Conservation (phyloP, 2,888 invertebrate genomes). For the Sphaeridia pumilis region DNA sequence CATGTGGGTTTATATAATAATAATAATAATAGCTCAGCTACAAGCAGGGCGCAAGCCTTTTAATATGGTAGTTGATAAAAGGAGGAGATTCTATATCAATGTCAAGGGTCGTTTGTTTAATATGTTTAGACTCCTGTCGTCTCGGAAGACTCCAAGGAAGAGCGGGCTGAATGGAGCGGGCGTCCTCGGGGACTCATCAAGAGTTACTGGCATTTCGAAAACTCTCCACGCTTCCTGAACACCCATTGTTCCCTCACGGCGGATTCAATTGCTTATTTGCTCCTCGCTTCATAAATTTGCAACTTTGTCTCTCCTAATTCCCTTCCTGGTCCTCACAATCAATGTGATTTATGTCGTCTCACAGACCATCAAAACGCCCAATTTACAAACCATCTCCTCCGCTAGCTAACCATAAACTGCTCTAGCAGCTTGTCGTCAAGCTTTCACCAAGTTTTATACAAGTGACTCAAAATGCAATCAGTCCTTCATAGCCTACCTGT, state of each 20-base stretch:
- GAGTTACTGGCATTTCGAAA: constrained; percentile 36
- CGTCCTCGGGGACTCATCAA: constrained; percentile 35
- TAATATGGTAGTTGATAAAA: too few relatives aligned
- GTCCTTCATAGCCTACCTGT: too few relatives aligned
- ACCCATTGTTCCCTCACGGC: constrained; percentile 30
- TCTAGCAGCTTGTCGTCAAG: too few relatives aligned
- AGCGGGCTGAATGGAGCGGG: constrained; percentile 8
- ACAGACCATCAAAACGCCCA: too few relatives aligned
- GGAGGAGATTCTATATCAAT: too few relatives aligned
- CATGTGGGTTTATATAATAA: too few relatives aligned
- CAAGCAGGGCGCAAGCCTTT: too few relatives aligned
- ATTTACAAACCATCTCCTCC: too few relatives aligned
- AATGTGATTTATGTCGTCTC: constrained; percentile 21
- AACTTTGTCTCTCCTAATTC: constrained; percentile 24
- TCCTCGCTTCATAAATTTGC: constrained; percentile 36
- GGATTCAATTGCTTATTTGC: constrained; percentile 34
- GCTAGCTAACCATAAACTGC: too few relatives aligned
- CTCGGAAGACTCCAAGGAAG: constrained; percentile 24
- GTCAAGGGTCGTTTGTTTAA: constrained; percentile 37
- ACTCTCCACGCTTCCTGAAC: constrained; percentile 32
- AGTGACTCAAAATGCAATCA: background rate
- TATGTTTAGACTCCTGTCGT: constrained; percentile 32
- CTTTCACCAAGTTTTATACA: too few relatives aligned
- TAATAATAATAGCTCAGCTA: too few relatives aligned
- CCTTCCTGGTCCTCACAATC: constrained; percentile 21